Evolutionary conservation across 2,797 vertebrate genomes (phyloP), one percentile per base, ranked within the genome.

Genomic region (Scolopax rusticola): DNA sequence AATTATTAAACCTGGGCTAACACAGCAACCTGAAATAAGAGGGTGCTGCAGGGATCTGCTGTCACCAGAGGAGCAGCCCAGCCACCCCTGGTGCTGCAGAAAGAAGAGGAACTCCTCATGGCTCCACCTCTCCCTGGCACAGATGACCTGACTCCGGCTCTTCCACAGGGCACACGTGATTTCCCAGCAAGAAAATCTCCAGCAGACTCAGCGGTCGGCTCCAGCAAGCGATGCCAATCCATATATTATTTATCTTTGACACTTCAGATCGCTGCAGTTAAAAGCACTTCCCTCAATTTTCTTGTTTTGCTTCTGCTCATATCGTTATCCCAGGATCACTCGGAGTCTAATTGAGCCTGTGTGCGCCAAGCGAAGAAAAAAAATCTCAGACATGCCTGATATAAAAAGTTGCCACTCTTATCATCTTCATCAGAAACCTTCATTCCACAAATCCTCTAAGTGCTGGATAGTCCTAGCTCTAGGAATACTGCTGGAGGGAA

Each of bases 191-290:
- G 47, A 23, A 84, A 68, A 50, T 16, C 80, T 67, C 80, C 85
- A 57, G 38, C 80, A 86, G 80, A 13, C 43, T 56, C 84, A 51
- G 63, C 6, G 0, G 36, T 5, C 0, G 1, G 28, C 65, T 84
- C 50, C 0, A 57, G 87, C 24, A 67, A 79, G 77, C 64, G 63
- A 91, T 41, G 80, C 67, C 71, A 68, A 57, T 33, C 91, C 64
- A 82, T 90, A 51, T 77, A 95, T 95, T 93, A 95, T 95, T 95
- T 95, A 89, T 92, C 88, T 82, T 86, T 90, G 82, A 97, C 95
- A 84, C 90, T 95, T 84, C 5, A 67, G 77, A 90, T 82, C 2
- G 0, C 47, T 50, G 53, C 54, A 87, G 91, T 89, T 96, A 94
- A 95, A 97, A 95, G 91, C 91, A 89, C 60, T 89, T 94, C 81